A percentile compares a stretch with the other conserved stretches of the same genome.
Conservation (phyloP, 2,797 vertebrate genomes). For the Phoxinus dragarum region DNA sequence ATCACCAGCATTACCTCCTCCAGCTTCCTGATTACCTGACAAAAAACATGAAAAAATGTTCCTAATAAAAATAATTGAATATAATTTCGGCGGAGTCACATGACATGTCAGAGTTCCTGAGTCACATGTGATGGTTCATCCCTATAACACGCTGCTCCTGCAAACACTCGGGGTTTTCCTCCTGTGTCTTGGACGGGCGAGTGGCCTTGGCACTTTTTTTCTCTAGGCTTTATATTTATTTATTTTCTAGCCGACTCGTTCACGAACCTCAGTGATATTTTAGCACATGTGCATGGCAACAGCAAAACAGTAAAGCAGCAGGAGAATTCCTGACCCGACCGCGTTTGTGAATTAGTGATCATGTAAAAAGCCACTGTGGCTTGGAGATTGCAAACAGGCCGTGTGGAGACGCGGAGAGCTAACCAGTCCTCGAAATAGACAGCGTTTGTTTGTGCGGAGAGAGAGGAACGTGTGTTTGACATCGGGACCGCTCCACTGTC, state of each 20-base stretch:
- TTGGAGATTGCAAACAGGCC: constrained; percentile 86
- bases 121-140: no score
- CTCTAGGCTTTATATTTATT: constrained; percentile 67
- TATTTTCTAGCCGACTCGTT: constrained; percentile 40
- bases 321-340: constrained; percentile 82
- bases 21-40: no score
- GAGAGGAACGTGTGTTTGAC: constrained; percentile 84
- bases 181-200: no score
- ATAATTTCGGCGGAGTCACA: no score
- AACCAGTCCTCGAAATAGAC: constrained; percentile 84
- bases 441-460: constrained; percentile 81
- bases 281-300: constrained; percentile 86
- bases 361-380: constrained; percentile 85
- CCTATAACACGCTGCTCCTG: no score
- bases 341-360: constrained; percentile 87
- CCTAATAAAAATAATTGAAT: no score
- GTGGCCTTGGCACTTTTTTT: constrained; percentile 58
- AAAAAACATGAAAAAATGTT: no score
- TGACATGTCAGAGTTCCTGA: no score
- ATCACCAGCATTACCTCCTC: no score
- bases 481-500: constrained; percentile 72
- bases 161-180: no score
- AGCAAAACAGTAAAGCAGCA: constrained; percentile 81
- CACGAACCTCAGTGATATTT: constrained; percentile 75
- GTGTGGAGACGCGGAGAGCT: constrained; percentile 80